Percentiles rank a stretch among this genome's conserved stretches.
Evolutionary conservation across 2,113 vertebrate genomes (phyloP).

Genomic region (Baryphthengus martii): DNA sequence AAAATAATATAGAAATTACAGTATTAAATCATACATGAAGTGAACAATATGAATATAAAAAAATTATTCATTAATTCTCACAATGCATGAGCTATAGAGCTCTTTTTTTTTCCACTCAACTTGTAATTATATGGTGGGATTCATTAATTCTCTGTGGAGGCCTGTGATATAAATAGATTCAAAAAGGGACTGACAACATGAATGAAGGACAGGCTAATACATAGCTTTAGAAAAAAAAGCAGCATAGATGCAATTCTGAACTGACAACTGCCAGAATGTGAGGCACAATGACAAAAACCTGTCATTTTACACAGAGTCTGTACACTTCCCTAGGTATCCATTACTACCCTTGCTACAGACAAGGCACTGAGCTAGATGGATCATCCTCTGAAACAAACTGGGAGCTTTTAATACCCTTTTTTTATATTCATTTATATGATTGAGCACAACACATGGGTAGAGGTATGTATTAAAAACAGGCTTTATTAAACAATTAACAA

Average conservation of each 20-base stretch:
- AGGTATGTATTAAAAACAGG: background rate
- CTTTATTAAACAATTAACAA: background rate
- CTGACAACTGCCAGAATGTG: background rate
- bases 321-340: background rate
- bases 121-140: background rate
- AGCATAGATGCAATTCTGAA: background rate
- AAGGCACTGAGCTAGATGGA: background rate
- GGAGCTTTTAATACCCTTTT: background rate
- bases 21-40: background rate
- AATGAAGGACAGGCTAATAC: background rate
- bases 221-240: background rate
- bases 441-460: fast-evolving
- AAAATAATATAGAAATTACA: no score
- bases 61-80: background rate
- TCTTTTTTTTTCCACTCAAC: background rate
- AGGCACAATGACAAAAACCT: background rate
- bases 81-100: background rate
- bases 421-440: background rate
- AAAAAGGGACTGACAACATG: background rate
- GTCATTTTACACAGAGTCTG: background rate
- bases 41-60: background rate
- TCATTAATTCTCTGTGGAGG: background rate
- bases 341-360: background rate
- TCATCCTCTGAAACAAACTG: background rate
- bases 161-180: background rate